Evolutionary conservation across 1,140 invertebrate species (phyloP).

Genomic region (Saxidomus purpurata): DNA sequence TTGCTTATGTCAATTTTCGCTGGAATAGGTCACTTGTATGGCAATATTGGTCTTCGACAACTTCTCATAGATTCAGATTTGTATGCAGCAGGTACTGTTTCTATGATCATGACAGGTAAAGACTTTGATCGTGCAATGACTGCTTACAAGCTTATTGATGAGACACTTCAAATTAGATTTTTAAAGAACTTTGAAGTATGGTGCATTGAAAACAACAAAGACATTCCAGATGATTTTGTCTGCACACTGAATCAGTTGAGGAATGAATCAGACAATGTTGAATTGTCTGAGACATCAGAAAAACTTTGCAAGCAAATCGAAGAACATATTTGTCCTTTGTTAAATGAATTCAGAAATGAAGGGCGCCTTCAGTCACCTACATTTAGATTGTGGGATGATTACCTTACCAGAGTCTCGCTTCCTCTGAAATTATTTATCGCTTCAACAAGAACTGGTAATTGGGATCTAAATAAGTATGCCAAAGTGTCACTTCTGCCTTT

Average conservation of each 20-base stretch:
- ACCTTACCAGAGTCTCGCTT: background rate
- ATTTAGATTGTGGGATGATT: slow-evolving; percentile 29
- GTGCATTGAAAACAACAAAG: slow-evolving; percentile 3
- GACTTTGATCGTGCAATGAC: slow-evolving; percentile 36
- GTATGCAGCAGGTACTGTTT: slow-evolving; percentile 4
- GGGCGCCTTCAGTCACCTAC: background rate
- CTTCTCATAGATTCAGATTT: slow-evolving; percentile 7
- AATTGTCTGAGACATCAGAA: background rate
- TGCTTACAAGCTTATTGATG: slow-evolving; percentile 2
- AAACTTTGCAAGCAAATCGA: background rate
- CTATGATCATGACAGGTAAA: slow-evolving; percentile 19
- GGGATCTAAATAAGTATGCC: background rate
- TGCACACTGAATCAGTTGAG: background rate
- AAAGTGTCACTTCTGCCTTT: background rate
- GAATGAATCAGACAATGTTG: background rate
- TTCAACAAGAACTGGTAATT: background rate
- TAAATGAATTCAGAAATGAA: slow-evolving; percentile 4
- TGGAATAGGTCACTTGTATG: slow-evolving; percentile 27
- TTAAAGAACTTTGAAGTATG: background rate
- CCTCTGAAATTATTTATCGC: slow-evolving; percentile 8
- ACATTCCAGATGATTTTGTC: background rate
- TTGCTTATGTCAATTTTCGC: slow-evolving; percentile 44
- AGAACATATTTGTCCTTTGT: background rate
- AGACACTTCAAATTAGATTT: background rate
- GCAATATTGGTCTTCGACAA: background rate